phyloP scores from a whole-genome alignment of 2,888 invertebrate genomes.

The Caenorhabditis sp. region DNA sequence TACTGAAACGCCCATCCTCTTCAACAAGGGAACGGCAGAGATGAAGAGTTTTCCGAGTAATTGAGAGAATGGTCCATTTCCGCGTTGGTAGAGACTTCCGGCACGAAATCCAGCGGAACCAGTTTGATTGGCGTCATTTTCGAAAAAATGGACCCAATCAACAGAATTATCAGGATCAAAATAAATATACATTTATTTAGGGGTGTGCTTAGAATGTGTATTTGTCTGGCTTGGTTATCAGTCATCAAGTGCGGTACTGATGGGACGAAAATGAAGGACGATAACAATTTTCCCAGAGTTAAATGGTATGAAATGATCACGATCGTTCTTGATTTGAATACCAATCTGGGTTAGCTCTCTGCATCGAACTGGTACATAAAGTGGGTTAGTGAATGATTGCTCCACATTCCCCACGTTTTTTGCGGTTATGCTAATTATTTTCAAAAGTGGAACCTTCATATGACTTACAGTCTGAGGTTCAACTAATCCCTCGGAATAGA shows the following conservation, averaged over 20 bases:
- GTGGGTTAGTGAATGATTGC: constrained; percentile 8
- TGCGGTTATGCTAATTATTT: background rate
- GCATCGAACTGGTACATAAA: constrained; percentile 18
- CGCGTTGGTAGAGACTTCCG: constrained; percentile 33
- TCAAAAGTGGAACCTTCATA: constrained; percentile 28
- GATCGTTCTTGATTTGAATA: constrained; percentile 24
- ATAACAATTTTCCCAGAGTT: constrained; percentile 39
- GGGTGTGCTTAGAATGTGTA: too few relatives aligned
- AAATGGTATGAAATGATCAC: constrained; percentile 31
- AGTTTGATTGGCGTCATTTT: constrained; percentile 11
- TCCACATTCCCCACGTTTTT: constrained; percentile 21
- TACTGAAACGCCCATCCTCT: constrained; percentile 14
- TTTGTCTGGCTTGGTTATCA: too few relatives aligned
- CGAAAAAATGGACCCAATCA: constrained; percentile 33
- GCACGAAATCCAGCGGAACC: constrained; percentile 42
- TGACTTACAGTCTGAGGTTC: constrained; percentile 37
- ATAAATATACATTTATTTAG: constrained; percentile 9
- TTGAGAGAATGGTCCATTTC: constrained; percentile 37
- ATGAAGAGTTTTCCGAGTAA: constrained; percentile 39
- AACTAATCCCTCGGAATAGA: constrained; percentile 29
- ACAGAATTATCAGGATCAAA: constrained; percentile 30
- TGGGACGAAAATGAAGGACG: constrained; percentile 36
- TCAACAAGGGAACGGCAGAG: constrained; percentile 30
- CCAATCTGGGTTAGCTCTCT: background rate
- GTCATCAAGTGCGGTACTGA: background rate